Conservation (phyloP, 2,888 invertebrate genomes). For the Lochmaea crataegi region DNA sequence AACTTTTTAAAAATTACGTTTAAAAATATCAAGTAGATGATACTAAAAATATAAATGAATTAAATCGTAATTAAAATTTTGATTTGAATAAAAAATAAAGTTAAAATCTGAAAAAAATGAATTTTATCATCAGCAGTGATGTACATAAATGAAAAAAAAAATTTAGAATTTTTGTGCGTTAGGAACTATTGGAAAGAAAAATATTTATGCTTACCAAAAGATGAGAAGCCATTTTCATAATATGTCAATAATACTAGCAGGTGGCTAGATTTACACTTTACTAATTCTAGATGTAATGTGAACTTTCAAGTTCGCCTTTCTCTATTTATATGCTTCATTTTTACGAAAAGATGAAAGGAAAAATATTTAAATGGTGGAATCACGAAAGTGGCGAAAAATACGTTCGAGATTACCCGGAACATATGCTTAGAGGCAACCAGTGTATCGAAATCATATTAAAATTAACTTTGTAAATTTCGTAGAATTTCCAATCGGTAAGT, state of each 20-base stretch:
- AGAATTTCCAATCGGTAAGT: background rate
- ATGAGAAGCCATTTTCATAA: constrained; percentile 52
- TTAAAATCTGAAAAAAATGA: background rate
- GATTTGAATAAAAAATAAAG: too few relatives aligned
- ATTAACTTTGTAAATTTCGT: background rate
- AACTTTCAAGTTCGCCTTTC: constrained; percentile 50
- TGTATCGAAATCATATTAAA: constrained; percentile 12
- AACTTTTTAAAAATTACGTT: too few relatives aligned
- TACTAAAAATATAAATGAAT: too few relatives aligned
- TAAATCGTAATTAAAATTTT: too few relatives aligned
- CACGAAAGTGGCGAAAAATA: constrained; percentile 55
- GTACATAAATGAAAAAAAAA: background rate
- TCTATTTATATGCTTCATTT: constrained; percentile 57
- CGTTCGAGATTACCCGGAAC: constrained; percentile 50
- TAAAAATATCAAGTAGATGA: too few relatives aligned
- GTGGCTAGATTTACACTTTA: constrained; percentile 54
- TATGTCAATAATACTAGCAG: constrained; percentile 49
- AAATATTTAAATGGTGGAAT: constrained; percentile 51
- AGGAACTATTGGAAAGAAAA: background rate
- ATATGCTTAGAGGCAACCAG: constrained; percentile 18
- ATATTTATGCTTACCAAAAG: constrained; percentile 48
- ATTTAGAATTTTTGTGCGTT: background rate
- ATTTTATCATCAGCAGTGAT: too few relatives aligned
- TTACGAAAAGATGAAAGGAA: constrained; percentile 52
- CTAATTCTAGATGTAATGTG: constrained; percentile 56